phyloP scores from a whole-genome alignment of 2,888 invertebrate genomes.

The Rutpela maculata region DNA sequence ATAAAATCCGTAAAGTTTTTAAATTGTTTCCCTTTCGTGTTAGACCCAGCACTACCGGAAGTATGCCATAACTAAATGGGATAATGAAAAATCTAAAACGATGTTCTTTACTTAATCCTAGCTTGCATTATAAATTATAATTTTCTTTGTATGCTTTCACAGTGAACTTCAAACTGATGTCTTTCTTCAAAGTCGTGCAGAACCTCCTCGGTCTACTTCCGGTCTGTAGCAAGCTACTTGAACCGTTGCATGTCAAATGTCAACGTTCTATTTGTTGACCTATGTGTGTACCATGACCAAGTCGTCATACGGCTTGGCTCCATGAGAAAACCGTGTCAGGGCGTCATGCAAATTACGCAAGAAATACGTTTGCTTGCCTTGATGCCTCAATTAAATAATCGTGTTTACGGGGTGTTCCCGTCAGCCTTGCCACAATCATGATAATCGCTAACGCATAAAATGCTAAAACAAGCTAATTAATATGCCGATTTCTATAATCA shows the following conservation, averaged over 20 bases:
- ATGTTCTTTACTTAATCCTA: no score
- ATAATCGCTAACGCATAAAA: no score
- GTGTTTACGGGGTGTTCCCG: not conserved
- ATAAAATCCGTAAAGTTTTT: no score
- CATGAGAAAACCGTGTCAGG: slow-evolving; percentile 13
- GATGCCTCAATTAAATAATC: not conserved
- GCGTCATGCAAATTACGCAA: not conserved
- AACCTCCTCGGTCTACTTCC: slow-evolving; percentile 28
- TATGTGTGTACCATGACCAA: not conserved
- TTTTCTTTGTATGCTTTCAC: not conserved
- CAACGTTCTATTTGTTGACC: slow-evolving; percentile 28
- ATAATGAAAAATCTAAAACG: no score
- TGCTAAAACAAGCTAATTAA: no score
- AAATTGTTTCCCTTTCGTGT: no score
- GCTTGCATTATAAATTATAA: not conserved
- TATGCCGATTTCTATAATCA: no score
- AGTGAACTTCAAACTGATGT: not conserved
- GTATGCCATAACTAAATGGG: no score
- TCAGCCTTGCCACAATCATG: not conserved
- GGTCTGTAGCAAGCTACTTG: slow-evolving; percentile 9
- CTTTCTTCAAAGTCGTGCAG: slow-evolving; percentile 14
- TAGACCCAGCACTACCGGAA: no score
- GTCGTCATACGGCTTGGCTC: not conserved
- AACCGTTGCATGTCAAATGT: slow-evolving; percentile 35
- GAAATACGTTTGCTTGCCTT: slow-evolving; percentile 9